phyloP scores from a whole-genome alignment of 2,797 vertebrate genomes.

The Florisuga fusca region DNA sequence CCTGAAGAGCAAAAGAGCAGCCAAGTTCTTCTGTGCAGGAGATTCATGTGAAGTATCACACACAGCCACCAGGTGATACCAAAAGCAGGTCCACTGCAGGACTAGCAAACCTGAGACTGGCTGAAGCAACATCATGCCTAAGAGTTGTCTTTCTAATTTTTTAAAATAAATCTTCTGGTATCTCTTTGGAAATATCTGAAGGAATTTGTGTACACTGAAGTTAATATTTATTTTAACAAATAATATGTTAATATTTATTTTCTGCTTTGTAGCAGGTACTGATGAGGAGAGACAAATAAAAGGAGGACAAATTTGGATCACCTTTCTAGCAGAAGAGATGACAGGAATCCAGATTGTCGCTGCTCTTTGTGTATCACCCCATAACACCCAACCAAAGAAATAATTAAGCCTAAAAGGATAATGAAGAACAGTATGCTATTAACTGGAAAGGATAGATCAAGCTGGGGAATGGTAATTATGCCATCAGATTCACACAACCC shows the following conservation, averaged over 20 bases:
- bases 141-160: not conserved
- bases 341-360: not conserved
- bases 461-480: not conserved
- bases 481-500: not conserved
- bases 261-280: not conserved
- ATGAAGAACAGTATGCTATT: not conserved
- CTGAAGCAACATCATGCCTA: not conserved
- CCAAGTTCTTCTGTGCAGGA: not conserved
- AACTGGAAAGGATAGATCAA: not conserved
- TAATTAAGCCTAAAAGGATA: not conserved
- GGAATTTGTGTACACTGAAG: not conserved
- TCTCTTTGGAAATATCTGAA: not conserved
- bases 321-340: not conserved
- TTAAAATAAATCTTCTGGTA: not conserved
- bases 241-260: not conserved
- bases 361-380: not conserved
- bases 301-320: not conserved
- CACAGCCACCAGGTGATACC: constrained; percentile 6
- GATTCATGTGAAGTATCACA: not conserved
- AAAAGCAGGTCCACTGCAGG: not conserved
- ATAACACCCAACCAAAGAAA: not conserved
- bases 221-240: not conserved
- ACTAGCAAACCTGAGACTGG: not conserved
- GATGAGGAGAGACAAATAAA: not conserved
- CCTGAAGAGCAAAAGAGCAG: not conserved